Evolutionary conservation across 2,888 invertebrate species (phyloP).

Genomic region (Drosophila pegasa): DNA sequence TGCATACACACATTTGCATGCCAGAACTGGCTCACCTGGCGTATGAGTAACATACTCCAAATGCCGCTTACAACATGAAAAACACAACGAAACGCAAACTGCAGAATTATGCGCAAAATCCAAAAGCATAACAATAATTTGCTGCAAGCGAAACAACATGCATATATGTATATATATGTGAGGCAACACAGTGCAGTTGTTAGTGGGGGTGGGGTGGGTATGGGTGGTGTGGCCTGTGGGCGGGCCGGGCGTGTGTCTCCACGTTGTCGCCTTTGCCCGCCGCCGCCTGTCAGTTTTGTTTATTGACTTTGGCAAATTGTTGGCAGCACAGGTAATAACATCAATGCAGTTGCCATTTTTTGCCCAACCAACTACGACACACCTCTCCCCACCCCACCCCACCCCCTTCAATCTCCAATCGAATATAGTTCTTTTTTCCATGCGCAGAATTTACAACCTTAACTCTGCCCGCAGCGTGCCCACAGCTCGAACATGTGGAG

Average conservation of each 20-base stretch:
- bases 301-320: conserved; percentile 81
- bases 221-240: conserved; percentile 1
- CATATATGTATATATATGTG: background rate
- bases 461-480: conserved; percentile 5
- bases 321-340: conserved; percentile 80
- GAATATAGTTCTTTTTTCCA: conserved; percentile 24
- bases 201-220: background rate
- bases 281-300: conserved; percentile 72
- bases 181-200: conserved; percentile 35
- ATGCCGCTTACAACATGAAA: conserved; percentile 56
- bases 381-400: background rate
- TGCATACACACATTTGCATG: conserved; percentile 52
- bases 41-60: conserved; percentile 80
- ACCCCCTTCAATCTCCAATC: background rate
- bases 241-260: conserved; percentile 24
- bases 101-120: conserved; percentile 78
- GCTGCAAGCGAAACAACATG: conserved; percentile 46
- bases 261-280: conserved; percentile 47
- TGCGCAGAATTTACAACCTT: conserved; percentile 41
- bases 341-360: conserved; percentile 82
- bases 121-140: conserved; percentile 80
- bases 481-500: conserved; percentile 5
- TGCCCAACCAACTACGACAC: conserved; percentile 16
- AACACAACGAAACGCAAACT: conserved; percentile 50
- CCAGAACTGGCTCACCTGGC: conserved; percentile 51